Base-by-base conservation (phyloP, 2,888 invertebrate species). In the Seira ritae region DNA sequence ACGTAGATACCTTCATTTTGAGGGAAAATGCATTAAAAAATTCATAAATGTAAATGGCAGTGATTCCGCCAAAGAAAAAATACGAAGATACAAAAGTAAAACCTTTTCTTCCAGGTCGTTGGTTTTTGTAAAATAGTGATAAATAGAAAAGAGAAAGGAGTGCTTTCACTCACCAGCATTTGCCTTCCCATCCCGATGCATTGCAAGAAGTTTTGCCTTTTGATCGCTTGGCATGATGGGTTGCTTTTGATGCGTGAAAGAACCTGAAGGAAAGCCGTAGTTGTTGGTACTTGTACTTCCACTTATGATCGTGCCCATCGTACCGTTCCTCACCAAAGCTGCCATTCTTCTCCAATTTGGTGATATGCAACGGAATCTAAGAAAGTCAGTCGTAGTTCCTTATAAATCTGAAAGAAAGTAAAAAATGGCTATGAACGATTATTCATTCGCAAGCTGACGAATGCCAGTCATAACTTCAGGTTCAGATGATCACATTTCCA, bases 111-210 rank as follows among this genome's bases (percentile, higher is more conserved):
- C n/a, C 8, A 69, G 17, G 37, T 22, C 10, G 2, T 8, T 69
- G 69, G 69, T n/a, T n/a, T n/a, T n/a, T n/a, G n/a, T n/a, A n/a
- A n/a, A 31, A 2, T 31, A 31, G 31, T 31, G 31, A 31, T 31
- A 68, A 68, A 19, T 4, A 68, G 31, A 23, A 31, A 68, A 31
- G 37, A 60, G 24, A 23, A 19, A 23, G 31, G 31, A 6, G 23
- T 69, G 22, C 65, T 75, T 60, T 55, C 65, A 71, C 82, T 72
- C 62, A 77, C 83, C 86, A 72, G 86, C 86, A 75, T 84, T 86
- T n/a, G 84, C 86, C 60, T 75, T 80, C 15, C 85, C 78, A 42
- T 80, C 86, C 66, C 74, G 55, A 71, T 86, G 86, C 86, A 86
- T 86, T 23, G 81, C 81, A 19, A 86, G 76, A 0, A 86, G 76